These are phyloP conservation scores for Dryomyza anilis DNA, from an alignment of 2,888 invertebrate genomes.

Conservation along the genomic window DNA sequence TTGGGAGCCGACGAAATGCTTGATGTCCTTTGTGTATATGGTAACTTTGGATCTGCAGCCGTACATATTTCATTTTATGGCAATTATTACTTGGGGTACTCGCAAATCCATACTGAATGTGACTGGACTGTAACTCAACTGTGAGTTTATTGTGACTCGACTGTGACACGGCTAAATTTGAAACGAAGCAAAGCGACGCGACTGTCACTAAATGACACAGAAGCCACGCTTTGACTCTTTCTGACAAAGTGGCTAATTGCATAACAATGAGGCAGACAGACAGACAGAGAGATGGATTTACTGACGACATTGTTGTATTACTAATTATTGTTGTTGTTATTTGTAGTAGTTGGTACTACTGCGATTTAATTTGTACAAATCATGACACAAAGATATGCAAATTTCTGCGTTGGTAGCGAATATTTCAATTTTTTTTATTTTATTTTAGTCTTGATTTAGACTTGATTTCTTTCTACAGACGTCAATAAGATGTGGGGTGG, in stretches of 20 bases:
- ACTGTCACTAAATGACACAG: slow-evolving; percentile 20
- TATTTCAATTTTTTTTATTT: too few species aligned
- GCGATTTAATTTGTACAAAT: slow-evolving; percentile 32
- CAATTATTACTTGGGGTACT: neutral
- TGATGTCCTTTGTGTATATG: too few species aligned
- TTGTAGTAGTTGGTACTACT: slow-evolving; percentile 2
- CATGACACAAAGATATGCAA: slow-evolving; percentile 24
- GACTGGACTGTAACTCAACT: too few species aligned
- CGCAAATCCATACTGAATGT: neutral
- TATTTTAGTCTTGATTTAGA: neutral
- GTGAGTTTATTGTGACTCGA: too few species aligned
- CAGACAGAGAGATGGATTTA: neutral
- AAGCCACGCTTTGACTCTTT: slow-evolving; percentile 22
- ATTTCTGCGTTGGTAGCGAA: slow-evolving; percentile 9
- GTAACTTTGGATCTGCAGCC: neutral
- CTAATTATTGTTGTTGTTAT: neutral
- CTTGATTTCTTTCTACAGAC: neutral
- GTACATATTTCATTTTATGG: neutral
- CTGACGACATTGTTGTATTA: neutral
- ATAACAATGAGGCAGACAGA: slow-evolving; percentile 28
- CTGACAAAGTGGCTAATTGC: slow-evolving; percentile 32
- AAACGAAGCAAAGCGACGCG: slow-evolving; percentile 2
- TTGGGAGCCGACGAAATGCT: too few species aligned
- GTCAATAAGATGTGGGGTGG: too few species aligned
- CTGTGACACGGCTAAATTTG: too few species aligned